Base-by-base conservation (phyloP, 2,797 vertebrate species). In the Eleutherodactylus coqui region DNA sequence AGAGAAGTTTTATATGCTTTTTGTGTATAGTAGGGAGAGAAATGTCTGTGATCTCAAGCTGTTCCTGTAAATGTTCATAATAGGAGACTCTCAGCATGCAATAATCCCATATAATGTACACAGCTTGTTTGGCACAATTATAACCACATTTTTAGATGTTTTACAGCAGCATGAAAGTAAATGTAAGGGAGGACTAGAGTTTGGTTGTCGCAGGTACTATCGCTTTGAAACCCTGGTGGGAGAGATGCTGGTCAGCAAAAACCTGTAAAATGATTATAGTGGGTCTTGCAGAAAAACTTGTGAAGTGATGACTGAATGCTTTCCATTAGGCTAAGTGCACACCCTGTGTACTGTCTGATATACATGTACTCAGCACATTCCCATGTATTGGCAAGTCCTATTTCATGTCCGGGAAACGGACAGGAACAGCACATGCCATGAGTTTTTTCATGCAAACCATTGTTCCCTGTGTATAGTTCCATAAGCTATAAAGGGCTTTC, bases 81-180 rank as follows among this genome's bases (percentile, higher is more conserved):
- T 41, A 70, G 67, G 38, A 41, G 11, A 43, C 67, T 70, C 67
- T 10, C 67, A 70, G 67, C 67, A 70, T 41, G 67, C 67, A 41
- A 41, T 43, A 70, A 70, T 70, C 21, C n/a, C 36, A 70, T 21
- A 70, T 70, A 70, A 70, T n/a, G 67, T 38, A 41, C 67, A 70
- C n/a, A 41, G 36, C 67, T 70, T 70, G 67, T 41, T 41, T 70
- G 67, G 38, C 21, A 29, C 36, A 24, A 38, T 70, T 70, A 43
- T n/a, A 17, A 70, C 36, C 67, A 70, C 9, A 70, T 41, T 70
- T 69, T 70, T 41, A 11, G 0, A 70, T 70, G 67, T 70, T 70
- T 43, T 41, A 43, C 67, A 34, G 2, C 14, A 5, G 14, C 21
- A 41, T 43, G 19, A 70, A 43, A 70, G 38, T 60, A 60, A 60